Evolutionary conservation across 1,140 invertebrate genomes (phyloP), one percentile per base, ranked within the genome.

Genomic region (Calliphora vicina): DNA sequence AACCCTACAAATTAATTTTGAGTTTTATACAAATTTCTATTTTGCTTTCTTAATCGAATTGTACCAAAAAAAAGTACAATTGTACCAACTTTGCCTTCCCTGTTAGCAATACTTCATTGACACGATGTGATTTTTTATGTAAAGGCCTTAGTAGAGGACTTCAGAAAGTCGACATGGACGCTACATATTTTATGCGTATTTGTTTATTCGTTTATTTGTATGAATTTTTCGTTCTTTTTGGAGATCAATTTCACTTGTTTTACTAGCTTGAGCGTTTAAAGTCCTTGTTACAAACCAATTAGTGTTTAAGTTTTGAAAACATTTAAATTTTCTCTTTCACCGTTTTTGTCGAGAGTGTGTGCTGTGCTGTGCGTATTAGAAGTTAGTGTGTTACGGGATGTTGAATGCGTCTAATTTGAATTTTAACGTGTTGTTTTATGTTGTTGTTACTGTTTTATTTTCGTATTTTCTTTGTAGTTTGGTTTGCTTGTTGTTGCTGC

Each of bases 371-470:
- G 35, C 35, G 35, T 35, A n/a, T n/a, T n/a, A 35, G 4, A 57
- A 35, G 27, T 29, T 17, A 29, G 15, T 9, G 73, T 43, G 74
- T 43, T 25, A 78, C 42, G 74, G 17, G 20, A 78, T 78, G 74
- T 78, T 78, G 35, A 78, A 43, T 78, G 74, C 42, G 74, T 78
- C 35, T 43, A 78, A 78, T 78, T 78, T 78, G 74, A 78, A 78
- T 78, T 78, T 43, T 23, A 78, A 78, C 74, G 74, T 78, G 35
- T 43, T 78, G 35, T 43, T 78, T 43, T 67, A 23, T 67, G 61
- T 67, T 20, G n/a, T 67, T 67, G 61, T 67, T 67, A 12, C 61
- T 67, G 61, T 67, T 23, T 67, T 23, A 0, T 10, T 67, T 67
- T 23, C 8, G 0, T 23, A 10, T 67, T 67, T 67, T 25, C 23